These are phyloP conservation scores for Nephrotoma flavescens DNA, from an alignment of 2,888 invertebrate genomes.

Conservation along the genomic window DNA sequence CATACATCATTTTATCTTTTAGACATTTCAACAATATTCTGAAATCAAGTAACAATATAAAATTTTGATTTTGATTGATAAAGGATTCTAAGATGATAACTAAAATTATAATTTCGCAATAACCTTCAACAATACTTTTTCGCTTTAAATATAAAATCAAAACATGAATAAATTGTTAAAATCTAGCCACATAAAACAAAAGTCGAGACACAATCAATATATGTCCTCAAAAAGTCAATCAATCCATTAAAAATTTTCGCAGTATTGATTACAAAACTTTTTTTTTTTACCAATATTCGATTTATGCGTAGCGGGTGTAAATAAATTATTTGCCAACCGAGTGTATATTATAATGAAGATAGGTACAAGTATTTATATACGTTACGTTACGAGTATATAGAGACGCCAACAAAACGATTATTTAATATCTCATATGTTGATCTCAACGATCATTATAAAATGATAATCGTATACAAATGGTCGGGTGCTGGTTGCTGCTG, in stretches of 20 bases:
- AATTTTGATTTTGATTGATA: background rate
- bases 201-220: background rate
- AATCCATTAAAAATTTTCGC: background rate
- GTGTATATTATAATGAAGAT: background rate
- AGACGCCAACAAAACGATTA: background rate
- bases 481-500: background rate
- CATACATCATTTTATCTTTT: background rate
- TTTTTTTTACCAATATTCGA: background rate
- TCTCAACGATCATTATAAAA: background rate
- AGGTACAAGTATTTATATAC: background rate
- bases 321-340: background rate
- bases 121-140: background rate
- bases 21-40: too few relatives aligned
- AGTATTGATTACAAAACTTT: background rate
- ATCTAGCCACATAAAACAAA: background rate
- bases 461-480: background rate
- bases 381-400: background rate
- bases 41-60: background rate
- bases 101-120: background rate
- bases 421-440: background rate
- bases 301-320: background rate
- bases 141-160: too few relatives aligned
- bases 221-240: background rate
- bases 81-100: background rate
- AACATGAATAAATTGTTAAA: background rate